These are phyloP conservation scores for Sebastes cheni DNA, from an alignment of 2,797 vertebrate species.

Conservation along the genomic window DNA sequence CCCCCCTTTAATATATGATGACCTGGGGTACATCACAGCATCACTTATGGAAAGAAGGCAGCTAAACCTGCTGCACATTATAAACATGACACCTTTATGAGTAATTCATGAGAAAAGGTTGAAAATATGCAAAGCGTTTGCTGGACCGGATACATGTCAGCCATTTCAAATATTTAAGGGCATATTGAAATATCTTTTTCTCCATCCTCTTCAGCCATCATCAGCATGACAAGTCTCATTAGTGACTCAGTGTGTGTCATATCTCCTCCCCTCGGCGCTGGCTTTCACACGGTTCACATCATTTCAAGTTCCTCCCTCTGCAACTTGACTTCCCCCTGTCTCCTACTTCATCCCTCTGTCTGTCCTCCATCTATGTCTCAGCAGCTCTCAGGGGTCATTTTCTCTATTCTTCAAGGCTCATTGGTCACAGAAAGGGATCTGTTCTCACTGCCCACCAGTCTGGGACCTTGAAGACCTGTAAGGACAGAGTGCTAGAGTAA, in stretches of 20 bases:
- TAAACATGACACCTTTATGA: neutral
- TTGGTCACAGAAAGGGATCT: slow-evolving; percentile 53
- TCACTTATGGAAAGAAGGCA: neutral
- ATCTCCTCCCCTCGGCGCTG: slow-evolving; percentile 9
- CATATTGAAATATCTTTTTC: slow-evolving; percentile 19
- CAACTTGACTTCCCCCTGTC: slow-evolving; percentile 37
- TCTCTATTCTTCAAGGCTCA: slow-evolving; percentile 64
- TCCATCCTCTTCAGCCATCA: slow-evolving; percentile 12
- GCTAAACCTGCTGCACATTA: neutral
- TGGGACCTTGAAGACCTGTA: slow-evolving; percentile 60
- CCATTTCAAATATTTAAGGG: slow-evolving; percentile 34
- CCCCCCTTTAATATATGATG: neutral
- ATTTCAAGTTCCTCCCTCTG: slow-evolving; percentile 40
- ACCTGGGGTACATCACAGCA: neutral
- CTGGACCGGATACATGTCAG: slow-evolving; percentile 1
- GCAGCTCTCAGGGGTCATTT: slow-evolving; percentile 55
- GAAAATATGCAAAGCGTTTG: slow-evolving; percentile 1
- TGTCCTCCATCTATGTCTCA: slow-evolving; percentile 38
- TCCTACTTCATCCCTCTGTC: slow-evolving; percentile 16
- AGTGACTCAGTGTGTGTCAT: slow-evolving; percentile 42
- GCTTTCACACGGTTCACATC: slow-evolving; percentile 34
- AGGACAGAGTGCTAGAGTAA: slow-evolving; percentile 30
- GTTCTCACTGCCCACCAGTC: slow-evolving; percentile 47
- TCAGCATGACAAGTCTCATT: slow-evolving; percentile 53
- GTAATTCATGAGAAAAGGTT: slow-evolving; percentile 3